These are phyloP conservation scores for Buceros bicornis DNA, from an alignment of 2,797 vertebrate genomes.

Conservation along the genomic window DNA sequence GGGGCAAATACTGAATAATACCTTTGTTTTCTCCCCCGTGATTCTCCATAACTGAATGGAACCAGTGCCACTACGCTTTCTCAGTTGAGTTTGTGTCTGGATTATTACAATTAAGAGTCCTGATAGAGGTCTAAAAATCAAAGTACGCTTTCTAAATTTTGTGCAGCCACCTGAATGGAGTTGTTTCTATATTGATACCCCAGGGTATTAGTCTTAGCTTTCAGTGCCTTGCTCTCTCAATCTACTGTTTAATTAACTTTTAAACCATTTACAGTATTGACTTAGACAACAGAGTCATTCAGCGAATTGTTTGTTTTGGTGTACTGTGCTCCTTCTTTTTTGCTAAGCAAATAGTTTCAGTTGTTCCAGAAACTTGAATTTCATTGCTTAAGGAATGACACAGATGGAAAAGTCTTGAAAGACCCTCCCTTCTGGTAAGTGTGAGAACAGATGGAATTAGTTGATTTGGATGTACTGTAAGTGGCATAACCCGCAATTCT, in stretches of 20 bases:
- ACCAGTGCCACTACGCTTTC: rapidly evolving
- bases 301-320: neutral
- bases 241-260: neutral
- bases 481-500: neutral
- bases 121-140: neutral
- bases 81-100: neutral
- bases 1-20: neutral
- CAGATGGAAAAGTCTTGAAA: neutral
- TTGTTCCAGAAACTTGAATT: neutral
- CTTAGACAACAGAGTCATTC: neutral
- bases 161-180: neutral
- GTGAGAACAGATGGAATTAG: neutral
- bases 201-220: neutral
- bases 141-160: neutral
- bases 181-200: neutral
- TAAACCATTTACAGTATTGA: neutral
- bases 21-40: neutral
- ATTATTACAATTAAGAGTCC: neutral
- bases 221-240: neutral
- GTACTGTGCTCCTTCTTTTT: neutral
- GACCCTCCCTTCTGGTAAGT: neutral
- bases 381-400: neutral
- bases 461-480: neutral
- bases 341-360: neutral
- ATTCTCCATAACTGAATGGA: neutral